Evolutionary conservation across 1,140 invertebrate genomes (phyloP).

Genomic region (Drosophila paulistorum): DNA sequence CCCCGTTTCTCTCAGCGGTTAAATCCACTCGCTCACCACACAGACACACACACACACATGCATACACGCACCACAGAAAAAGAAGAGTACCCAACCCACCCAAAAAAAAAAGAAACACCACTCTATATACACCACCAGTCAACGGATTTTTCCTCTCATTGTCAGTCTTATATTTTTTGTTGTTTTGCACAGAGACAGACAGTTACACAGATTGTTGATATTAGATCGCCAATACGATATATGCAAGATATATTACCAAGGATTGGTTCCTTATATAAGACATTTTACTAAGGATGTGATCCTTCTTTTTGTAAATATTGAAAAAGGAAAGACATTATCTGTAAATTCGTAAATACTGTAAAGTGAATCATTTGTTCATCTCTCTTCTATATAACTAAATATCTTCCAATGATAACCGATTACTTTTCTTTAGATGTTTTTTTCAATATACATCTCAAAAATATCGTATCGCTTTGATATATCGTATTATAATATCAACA

Average conservation of each 20-base stretch:
- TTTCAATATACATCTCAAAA: background rate
- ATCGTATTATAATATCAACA: background rate
- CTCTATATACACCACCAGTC: background rate
- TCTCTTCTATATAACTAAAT: too few species aligned
- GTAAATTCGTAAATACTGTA: too few species aligned
- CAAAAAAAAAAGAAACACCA: too few species aligned
- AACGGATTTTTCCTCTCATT: conserved; percentile 18
- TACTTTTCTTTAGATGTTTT: background rate
- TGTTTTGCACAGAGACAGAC: conserved; percentile 19
- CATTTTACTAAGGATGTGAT: too few species aligned
- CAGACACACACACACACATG: conserved; percentile 29
- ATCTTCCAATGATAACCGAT: too few species aligned
- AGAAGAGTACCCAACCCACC: background rate
- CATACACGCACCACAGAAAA: conserved; percentile 8
- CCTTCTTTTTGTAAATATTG: too few species aligned
- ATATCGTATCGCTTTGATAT: background rate
- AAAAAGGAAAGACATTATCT: too few species aligned
- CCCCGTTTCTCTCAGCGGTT: conserved; percentile 29
- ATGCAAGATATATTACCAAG: background rate
- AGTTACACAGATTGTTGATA: conserved; percentile 11
- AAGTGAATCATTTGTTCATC: too few species aligned
- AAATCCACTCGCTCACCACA: conserved; percentile 10
- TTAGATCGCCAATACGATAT: background rate
- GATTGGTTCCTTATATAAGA: too few species aligned
- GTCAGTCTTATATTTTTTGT: conserved; percentile 45